Evolutionary conservation across 1,140 invertebrate genomes (phyloP), one percentile per base, ranked within the genome.

Genomic region (Eriosoma lanigerum): DNA sequence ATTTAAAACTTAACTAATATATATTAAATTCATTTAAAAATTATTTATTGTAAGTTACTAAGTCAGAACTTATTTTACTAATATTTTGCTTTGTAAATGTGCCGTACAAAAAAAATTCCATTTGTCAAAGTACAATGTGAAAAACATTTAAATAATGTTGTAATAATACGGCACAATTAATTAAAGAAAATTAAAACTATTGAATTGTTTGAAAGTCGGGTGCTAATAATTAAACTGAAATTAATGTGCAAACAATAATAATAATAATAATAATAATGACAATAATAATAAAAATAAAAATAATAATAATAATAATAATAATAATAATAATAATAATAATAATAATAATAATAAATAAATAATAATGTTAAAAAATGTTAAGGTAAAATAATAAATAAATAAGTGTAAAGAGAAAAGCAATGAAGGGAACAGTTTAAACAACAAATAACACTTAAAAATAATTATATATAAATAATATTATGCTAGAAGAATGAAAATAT

Each of bases 361-460:
- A 44, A 66, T 66, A 66, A 66, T 66, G 19, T 24, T 66, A 66
- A 48, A 48, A 60, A 38, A 62, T 46, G 54, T 78, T 78, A 62
- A 46, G 54, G 21, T 78, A 46, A 78, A 78, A 78, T 78, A 78
- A 78, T 78, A 78, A 78, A 78, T 78, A 62, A 78, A 78, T 62
- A 78, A 78, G 56, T 46, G 38, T 78, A 78, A 78, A 78, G 56
- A 78, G 9, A 78, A 78, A 78, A 78, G 75, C 15, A 60, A 60
- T 48, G 56, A 78, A 78, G 75, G 62, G 38, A 78, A 78, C 58
- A 78, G 56, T 78, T 46, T 78, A 78, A 78, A 78, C 15, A 78
- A 78, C 75, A 78, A 78, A 78, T 78, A 78, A 78, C 75, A 78
- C 75, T 78, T 78, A 78, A 8, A 78, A 44, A 60, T 78, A 46